Base-by-base conservation (phyloP, 2,888 invertebrate genomes). In the Microplitis manilae region DNA sequence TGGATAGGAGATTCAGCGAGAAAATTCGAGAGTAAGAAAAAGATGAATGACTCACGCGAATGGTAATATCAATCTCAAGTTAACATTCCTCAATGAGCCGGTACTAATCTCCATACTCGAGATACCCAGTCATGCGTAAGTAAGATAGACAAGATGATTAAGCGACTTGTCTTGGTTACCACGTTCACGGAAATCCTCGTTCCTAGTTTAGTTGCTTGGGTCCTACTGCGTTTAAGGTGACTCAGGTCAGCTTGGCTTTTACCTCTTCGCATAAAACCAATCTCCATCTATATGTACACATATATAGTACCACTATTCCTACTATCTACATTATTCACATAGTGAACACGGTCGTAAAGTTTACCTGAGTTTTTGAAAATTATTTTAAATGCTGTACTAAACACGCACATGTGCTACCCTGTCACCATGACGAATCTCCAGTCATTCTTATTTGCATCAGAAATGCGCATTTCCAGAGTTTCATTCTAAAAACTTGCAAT, bases 41-140 rank as follows among this genome's bases (percentile, higher is more conserved):
- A 20, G 20, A 41, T 8, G 38, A 41, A 65, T 41, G 50, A 73
- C 6, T 73, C 62, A 71, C 39, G 62, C 38, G 40, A 71, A 2
- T 64, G 7, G 9, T 6, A 41, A 72, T 72, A 64, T 72, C 40
- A 72, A 72, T 72, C 72, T 40, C 7, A 39, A 62, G n/a, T 13
- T 65, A 59, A 39, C 67, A 73, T 67, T 65, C 67, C 67, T 67
- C 67, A 73, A 73, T 73, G 67, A 73, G 67, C 67, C 59, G 67
- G 50, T 73, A 73, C 65, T 30, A 73, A 67, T 59, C 59, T 73
- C 59, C 67, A 73, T 73, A 67, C 67, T 73, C 50, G 73, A 73
- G 67, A 73, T 67, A 67, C 40, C 59, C 67, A 73, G 50, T 60
- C 65, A 67, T 67, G 67, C 67, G 73, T 67, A 73, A 67, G 67